Base-by-base conservation (phyloP, 2,888 invertebrate species). In the Atrina japonica region DNA sequence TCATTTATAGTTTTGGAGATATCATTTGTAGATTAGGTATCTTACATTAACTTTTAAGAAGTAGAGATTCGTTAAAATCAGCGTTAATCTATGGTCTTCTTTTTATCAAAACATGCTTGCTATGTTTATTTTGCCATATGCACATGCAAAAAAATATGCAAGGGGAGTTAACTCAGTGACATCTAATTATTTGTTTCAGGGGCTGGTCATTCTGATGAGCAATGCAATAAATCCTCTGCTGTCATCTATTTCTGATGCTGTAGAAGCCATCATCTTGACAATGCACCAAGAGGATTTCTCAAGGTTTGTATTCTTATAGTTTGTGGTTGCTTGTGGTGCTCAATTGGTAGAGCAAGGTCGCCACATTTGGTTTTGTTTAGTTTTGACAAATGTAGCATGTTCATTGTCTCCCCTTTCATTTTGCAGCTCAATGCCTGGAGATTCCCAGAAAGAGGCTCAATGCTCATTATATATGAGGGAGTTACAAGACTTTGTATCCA, bases 391-490 rank as follows among this genome's bases (percentile, higher is more conserved):
- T 11, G 47, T n/a, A n/a, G n/a, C n/a, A n/a, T n/a, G n/a, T n/a
- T n/a, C n/a, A n/a, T n/a, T n/a, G n/a, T n/a, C n/a, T n/a, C n/a
- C n/a, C n/a, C n/a, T n/a, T n/a, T n/a, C n/a, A n/a, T n/a, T n/a
- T 71, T 75, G 18, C 71, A 87, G 87, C 0, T 73, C 82, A 73
- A 82, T 83, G 25, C 81, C 84, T 21, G 66, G 75, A 63, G 82
- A 78, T 40, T 64, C 66, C 27, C 83, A 85, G 49, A 83, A 83
- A 11, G 87, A 87, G 71, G 82, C 88, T 29, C 91, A 88, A 69
- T 92, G 95, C 80, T 96, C 96, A 0, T 94, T 97, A 58, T 98
- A 98, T 88, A 96, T 98, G 95, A 94, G 95, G 83, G 98, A 98
- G 89, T 91, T 98, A 40, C 96, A 96, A 87, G 87, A 87, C 94